Evolutionary conservation across 2,113 vertebrate species (phyloP).

Genomic region (Taxidea taxus): DNA sequence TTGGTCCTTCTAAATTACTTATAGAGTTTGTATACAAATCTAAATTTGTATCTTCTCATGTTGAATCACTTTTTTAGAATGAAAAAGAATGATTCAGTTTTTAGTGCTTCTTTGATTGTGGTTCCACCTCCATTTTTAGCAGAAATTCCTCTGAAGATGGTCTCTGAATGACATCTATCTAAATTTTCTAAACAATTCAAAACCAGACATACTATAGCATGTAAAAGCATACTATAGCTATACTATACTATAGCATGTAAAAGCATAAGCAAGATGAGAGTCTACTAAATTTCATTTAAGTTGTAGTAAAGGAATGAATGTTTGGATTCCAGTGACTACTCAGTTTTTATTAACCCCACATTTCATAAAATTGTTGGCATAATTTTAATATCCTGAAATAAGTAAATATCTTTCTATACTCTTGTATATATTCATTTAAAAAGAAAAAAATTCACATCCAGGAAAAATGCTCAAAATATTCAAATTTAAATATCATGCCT

Average conservation of each 20-base stretch:
- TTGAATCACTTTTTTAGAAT: not conserved
- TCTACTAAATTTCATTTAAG: not conserved
- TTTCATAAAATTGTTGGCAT: not conserved
- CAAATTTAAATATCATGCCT: not conserved
- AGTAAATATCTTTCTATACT: not conserved
- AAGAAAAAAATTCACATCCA: not conserved
- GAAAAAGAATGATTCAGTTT: not conserved
- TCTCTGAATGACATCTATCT: not conserved
- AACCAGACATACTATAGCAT: not conserved
- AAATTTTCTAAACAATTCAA: not conserved
- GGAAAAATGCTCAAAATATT: not conserved
- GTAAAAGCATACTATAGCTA: not conserved
- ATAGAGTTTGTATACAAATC: not conserved
- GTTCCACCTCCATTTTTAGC: not conserved
- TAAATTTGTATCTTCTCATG: not conserved
- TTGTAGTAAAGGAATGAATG: not conserved
- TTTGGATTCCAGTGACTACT: not conserved
- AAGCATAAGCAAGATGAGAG: not conserved
- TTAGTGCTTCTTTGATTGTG: not conserved
- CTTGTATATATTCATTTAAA: not conserved
- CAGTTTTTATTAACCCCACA: not conserved
- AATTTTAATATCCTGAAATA: not conserved
- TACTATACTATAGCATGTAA: rapidly evolving
- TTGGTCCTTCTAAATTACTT: not conserved
- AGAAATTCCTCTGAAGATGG: not conserved